Evolutionary conservation across 1,140 invertebrate species (phyloP).

Genomic region (Bombus difficillimus): DNA sequence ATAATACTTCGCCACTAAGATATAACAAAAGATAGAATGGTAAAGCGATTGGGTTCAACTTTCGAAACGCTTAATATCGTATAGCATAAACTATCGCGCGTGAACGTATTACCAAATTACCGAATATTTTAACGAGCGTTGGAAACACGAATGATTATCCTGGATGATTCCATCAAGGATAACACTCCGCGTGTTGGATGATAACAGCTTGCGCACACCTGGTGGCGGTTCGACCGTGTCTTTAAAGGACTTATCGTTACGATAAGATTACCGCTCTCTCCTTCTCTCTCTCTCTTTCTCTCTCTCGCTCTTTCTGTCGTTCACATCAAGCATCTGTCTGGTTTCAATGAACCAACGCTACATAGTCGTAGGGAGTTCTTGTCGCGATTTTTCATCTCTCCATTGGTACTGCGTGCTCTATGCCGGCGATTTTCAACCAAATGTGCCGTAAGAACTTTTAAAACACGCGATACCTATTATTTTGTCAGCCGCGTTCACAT

Average conservation of each 20-base stretch:
- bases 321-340: slow-evolving; percentile 56
- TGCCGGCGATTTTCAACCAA: too few species aligned
- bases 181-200: neutral
- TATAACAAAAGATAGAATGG: too few species aligned
- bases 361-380: neutral
- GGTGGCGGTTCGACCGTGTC: neutral
- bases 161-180: slow-evolving; percentile 1
- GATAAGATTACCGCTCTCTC: slow-evolving; percentile 47
- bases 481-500: too few species aligned
- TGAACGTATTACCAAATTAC: neutral
- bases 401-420: too few species aligned
- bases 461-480: too few species aligned
- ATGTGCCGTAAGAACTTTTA: too few species aligned
- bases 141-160: neutral
- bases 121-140: neutral
- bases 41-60: too few species aligned
- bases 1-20: too few species aligned
- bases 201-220: slow-evolving; percentile 10
- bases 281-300: neutral
- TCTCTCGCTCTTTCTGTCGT: neutral
- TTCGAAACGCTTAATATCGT: too few species aligned
- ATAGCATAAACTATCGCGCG: neutral
- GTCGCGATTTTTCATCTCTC: neutral
- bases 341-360: neutral
- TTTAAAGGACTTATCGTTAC: slow-evolving; percentile 35